Evolutionary conservation across 1,140 invertebrate genomes (phyloP).

Genomic region (Aricia agestis): DNA sequence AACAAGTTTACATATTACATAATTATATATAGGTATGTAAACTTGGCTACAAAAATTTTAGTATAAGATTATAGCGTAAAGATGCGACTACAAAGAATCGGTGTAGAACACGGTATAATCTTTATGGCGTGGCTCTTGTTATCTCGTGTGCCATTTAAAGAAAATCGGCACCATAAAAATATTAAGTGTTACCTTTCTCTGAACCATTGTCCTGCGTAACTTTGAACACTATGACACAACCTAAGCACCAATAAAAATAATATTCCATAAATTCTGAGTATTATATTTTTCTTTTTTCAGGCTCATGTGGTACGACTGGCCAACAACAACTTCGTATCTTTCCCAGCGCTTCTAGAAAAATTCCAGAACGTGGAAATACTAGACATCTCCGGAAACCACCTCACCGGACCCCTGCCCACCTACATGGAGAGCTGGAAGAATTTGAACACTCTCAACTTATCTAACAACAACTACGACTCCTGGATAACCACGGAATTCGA

Average conservation of each 20-base stretch:
- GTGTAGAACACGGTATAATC: background rate
- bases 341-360: conserved; percentile 72
- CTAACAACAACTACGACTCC: conserved; percentile 74
- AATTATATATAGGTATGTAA: too few species aligned
- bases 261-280: too few species aligned
- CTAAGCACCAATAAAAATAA: too few species aligned
- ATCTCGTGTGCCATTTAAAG: background rate
- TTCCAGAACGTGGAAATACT: conserved; percentile 70
- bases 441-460: conserved; percentile 73
- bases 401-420: conserved; percentile 52
- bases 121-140: background rate
- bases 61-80: background rate
- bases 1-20: too few species aligned
- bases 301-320: conserved; percentile 72
- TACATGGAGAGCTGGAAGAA: conserved; percentile 63
- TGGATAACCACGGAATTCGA: conserved; percentile 69
- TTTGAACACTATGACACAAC: background rate
- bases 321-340: conserved; percentile 72
- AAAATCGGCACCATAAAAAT: background rate
- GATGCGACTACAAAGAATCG: background rate
- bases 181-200: background rate
- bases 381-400: conserved; percentile 76
- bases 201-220: background rate
- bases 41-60: background rate
- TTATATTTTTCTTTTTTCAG: conserved; percentile 44